Conservation (phyloP, 2,797 vertebrate genomes). For the Leptodactylus fallax region DNA sequence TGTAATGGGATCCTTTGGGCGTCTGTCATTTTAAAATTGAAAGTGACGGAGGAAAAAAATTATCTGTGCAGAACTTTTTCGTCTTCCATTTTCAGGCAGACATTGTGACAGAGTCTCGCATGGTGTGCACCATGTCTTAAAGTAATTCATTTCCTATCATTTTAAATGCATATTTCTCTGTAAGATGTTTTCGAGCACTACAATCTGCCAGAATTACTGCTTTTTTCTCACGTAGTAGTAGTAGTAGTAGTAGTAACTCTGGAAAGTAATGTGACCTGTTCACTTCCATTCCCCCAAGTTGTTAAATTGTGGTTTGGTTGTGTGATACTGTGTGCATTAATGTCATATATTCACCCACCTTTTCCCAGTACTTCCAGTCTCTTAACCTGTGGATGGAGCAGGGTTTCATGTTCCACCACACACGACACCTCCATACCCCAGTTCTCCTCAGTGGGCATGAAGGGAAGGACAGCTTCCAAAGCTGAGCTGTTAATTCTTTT, state of each 20-base stretch:
- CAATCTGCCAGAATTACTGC: too few species aligned
- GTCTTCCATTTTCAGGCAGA: too few species aligned
- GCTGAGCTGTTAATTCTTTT: slow-evolving; percentile 25
- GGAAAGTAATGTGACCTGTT: background rate
- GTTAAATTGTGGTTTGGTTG: background rate
- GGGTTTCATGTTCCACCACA: slow-evolving; percentile 32
- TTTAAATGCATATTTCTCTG: too few species aligned
- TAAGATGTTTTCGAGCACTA: too few species aligned
- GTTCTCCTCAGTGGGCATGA: slow-evolving; percentile 5
- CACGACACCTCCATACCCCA: slow-evolving; percentile 23
- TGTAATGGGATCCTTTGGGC: too few species aligned
- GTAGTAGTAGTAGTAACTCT: background rate
- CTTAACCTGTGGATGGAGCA: background rate
- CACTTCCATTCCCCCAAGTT: background rate
- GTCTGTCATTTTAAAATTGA: too few species aligned
- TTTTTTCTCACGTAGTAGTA: too few species aligned
- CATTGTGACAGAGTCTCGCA: too few species aligned
- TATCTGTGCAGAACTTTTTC: too few species aligned
- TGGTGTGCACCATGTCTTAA: too few species aligned
- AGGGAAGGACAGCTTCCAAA: background rate
- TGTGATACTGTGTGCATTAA: background rate
- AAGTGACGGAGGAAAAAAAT: too few species aligned
- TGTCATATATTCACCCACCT: background rate
- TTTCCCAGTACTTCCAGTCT: background rate
- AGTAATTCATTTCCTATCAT: too few species aligned